These are phyloP conservation scores for Rhagonycha fulva DNA, from an alignment of 2,888 invertebrate genomes.

Conservation along the genomic window DNA sequence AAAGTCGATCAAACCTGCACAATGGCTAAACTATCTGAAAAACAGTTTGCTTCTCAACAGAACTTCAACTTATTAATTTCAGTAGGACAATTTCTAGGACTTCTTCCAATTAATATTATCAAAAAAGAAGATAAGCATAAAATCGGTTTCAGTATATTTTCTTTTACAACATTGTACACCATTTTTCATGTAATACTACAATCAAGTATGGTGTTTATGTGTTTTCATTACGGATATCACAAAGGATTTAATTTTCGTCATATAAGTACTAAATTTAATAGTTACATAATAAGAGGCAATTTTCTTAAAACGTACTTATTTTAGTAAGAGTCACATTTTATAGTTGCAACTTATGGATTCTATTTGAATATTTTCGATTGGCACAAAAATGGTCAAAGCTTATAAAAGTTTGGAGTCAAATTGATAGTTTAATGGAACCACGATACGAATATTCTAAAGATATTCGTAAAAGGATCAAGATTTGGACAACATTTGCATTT, in stretches of 20 bases:
- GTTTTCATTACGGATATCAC: not conserved
- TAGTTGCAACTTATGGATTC: slow-evolving; percentile 25
- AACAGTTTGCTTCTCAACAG: not conserved
- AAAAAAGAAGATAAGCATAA: not conserved
- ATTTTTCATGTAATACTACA: not conserved
- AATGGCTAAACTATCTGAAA: not conserved
- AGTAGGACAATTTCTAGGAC: not conserved
- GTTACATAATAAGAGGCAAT: not conserved
- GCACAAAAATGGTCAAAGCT: slow-evolving; percentile 56
- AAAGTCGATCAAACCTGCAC: not conserved
- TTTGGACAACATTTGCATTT: slow-evolving; percentile 10
- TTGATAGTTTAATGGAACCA: slow-evolving; percentile 27
- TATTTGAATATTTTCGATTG: slow-evolving; percentile 57
- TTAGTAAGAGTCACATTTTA: slow-evolving; percentile 36
- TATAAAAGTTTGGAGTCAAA: slow-evolving; percentile 34
- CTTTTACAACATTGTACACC: not conserved
- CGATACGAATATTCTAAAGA: slow-evolving; percentile 27
- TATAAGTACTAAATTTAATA: not conserved
- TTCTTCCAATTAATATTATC: not conserved
- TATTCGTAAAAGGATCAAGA: slow-evolving; percentile 6
- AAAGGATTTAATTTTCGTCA: not conserved
- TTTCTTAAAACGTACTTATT: slow-evolving; percentile 8
- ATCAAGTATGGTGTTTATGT: not conserved
- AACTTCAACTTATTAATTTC: not conserved
- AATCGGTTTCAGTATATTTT: not conserved